Conservation (phyloP, 1,140 invertebrate genomes). For the Fopius arisanus region DNA sequence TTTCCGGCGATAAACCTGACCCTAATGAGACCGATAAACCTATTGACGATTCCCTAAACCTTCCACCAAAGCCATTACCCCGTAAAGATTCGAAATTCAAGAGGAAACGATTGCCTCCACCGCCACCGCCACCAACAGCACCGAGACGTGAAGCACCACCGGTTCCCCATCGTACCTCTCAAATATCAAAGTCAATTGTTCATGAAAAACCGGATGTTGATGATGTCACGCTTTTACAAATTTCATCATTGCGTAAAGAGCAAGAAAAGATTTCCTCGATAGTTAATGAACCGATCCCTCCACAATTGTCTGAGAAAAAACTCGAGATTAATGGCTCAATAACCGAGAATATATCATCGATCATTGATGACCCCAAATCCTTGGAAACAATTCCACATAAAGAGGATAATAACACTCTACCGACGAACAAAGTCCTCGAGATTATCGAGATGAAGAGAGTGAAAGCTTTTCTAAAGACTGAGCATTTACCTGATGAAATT, state of each 20-base stretch:
- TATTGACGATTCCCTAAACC: slow-evolving; percentile 31
- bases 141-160: slow-evolving; percentile 29
- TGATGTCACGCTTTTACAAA: slow-evolving; percentile 15
- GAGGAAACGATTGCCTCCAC: slow-evolving; percentile 54
- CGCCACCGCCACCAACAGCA: slow-evolving; percentile 62
- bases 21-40: slow-evolving; percentile 1
- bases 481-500: neutral
- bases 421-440: slow-evolving; percentile 46
- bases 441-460: slow-evolving; percentile 50
- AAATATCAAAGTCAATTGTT: neutral
- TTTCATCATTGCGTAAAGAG: slow-evolving; percentile 7
- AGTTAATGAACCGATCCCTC: slow-evolving; percentile 12
- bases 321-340: neutral
- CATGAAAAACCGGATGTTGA: neutral
- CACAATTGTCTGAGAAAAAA: neutral
- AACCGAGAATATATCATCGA: slow-evolving; percentile 6
- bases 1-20: neutral
- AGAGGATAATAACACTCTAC: slow-evolving; percentile 15
- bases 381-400: neutral
- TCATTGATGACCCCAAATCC: neutral
- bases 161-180: slow-evolving; percentile 18
- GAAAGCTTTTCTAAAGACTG: slow-evolving; percentile 28
- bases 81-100: slow-evolving; percentile 54
- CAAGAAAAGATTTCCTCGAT: neutral
- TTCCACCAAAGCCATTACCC: slow-evolving; percentile 58